Evolutionary conservation across 1,140 invertebrate genomes (phyloP), one percentile per base, ranked within the genome.

Genomic region (Lutraria rhynchaena): DNA sequence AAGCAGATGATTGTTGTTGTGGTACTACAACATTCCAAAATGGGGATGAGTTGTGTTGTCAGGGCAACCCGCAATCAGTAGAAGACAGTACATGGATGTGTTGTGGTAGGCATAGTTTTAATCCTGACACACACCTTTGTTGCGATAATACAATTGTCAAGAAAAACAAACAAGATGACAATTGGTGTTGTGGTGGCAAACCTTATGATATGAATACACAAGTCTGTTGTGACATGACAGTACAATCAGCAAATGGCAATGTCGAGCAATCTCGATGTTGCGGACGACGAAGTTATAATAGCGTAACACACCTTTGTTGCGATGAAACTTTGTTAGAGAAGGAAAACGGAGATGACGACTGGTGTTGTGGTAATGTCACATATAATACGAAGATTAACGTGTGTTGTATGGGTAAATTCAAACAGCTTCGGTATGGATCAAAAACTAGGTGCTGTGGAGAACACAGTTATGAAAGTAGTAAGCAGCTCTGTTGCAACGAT

Each of bases 331-430:
- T 60, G n/a, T 4, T 58, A 9, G 22, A 44, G 31, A 74, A 74
- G n/a, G 37, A 41, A 19, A 24, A 60, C 15, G 27, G 3, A n/a
- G n/a, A 35, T 29, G 71, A 74, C 24, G 55, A 74, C 31, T 74
- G 71, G 71, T 74, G 71, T 58, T 73, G 70, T 57, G 70, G 70
- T 22, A 58, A 73, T 73, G 51, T 57, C n/a, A 73, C 70, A 41
- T 73, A 57, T 17, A 73, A 73, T 24, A 73, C 70, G 13, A 51
- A 35, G 17, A 37, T 11, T 5, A 29, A 73, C 17, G 53, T 73
- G n/a, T 73, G 70, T 22, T 73, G 70, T 37, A 27, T 53, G 24
- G 70, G 70, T n/a, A 51, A 49, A 51, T 33, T 57, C 4, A 57
- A 57, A 11, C 70, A 73, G 33, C 70, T 49, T 55, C 53, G 29